Base-by-base conservation (phyloP, 2,113 vertebrate genomes). In the Cnemophilus loriae region DNA sequence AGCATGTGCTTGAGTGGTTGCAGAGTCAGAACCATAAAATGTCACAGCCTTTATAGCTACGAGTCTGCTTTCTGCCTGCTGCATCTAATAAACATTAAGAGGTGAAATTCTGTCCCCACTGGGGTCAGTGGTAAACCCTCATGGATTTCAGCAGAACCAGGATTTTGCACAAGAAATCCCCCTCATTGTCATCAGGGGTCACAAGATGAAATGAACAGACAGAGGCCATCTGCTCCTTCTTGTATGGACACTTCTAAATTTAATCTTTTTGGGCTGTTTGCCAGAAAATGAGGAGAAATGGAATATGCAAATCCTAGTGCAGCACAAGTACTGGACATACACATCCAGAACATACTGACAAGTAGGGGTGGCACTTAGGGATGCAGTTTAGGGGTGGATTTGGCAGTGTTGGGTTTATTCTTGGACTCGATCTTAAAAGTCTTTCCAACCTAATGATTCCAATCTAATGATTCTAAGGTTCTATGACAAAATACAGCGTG, bases 61-160 rank as follows among this genome's bases (percentile, higher is more conserved):
- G 71, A 93, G 91, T 87, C 95, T 96, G 95, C 79, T 96, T 97
- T 97, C 85, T 97, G 93, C 95, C 84, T 93, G 82, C 96, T 97
- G 75, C 93, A 96, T 96, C 93, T 93, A 92, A 94, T 96, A 96
- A 94, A 96, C 64, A 77, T 94, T 93, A 92, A 92, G 90, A 95
- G 93, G 90, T 84, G 56, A 77, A 95, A 97, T 84, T 87, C 68
- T 95, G 95, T 93, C 82, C 88, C 85, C 71, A 41, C n/a, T 1
- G 8, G 65, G 92, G 82, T 94, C 81, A 87, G 20, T 65, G 65
- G 71, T 73, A 83, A 93, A 84, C 50, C 46, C 81, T 49, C 56
- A 63, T 3, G 76, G 86, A 81, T 55, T 93, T 86, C 77, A 92
- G 64, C 23, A 69, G 56, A 84, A 92, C 4, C 21, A 71, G 42